Evolutionary conservation across 2,888 invertebrate species (phyloP), one percentile per base, ranked within the genome.

Genomic region (Drosophila antonietae): DNA sequence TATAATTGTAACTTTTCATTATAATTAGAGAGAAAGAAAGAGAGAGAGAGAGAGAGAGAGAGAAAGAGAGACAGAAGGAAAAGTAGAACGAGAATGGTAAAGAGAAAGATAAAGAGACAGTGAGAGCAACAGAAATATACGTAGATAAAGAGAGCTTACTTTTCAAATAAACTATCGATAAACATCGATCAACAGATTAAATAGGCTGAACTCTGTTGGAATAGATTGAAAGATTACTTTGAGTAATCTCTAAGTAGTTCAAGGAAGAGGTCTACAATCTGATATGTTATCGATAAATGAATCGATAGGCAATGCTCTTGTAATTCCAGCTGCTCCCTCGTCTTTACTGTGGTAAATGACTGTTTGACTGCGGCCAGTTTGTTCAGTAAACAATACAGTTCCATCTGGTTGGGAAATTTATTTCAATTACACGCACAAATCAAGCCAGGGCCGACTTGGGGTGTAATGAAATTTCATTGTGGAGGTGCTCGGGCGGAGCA

Each of bases 381-480:
- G 18, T 31, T 31, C 49, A 56, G 61, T 68, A 68, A 73, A 66
- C 68, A 73, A 69, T 60, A 52, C 35, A 44, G 44, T 51, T 66
- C 37, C 57, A 44, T 63, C 20, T 51, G 44, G 15, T 43, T 62
- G 20, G 35, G 33, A 63, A 73, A 76, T 76, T 73, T 55, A 65
- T 69, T 80, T 79, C 79, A 80, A 80, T 76, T 70, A 73, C 60
- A 75, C 60, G 70, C 74, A 72, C 68, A 79, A 73, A 75, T 75
- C 73, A 75, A 73, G 69, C 61, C 68, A 56, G 23, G 23, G 56
- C 46, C 75, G 62, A 39, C 76, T 46, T 47, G 51, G 65, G 65
- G 43, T 60, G 78, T 65, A 73, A 70, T 70, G 66, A 60, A 70
- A 67, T 74, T 58, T 35, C 52, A 61, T 58, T 58, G 66, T 64